phyloP scores from a whole-genome alignment of 2,888 invertebrate species.

The Plagodis pulveraria region DNA sequence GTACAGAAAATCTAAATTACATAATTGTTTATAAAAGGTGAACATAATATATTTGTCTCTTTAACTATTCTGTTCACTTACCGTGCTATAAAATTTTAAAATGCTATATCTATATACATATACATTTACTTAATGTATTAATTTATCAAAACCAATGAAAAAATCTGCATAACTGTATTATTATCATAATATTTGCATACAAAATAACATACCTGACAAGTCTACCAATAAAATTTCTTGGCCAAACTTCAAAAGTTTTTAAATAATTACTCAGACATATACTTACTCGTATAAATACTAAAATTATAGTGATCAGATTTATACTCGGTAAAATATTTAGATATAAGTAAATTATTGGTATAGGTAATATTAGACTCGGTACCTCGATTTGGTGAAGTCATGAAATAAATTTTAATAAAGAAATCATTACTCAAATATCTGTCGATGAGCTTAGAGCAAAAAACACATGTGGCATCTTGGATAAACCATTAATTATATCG shows the following conservation, averaged over 20 bases:
- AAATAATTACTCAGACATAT: background rate
- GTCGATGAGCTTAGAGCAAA: conserved; percentile 30
- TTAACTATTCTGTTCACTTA: conserved; percentile 26
- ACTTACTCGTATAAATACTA: background rate
- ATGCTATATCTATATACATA: conserved; percentile 30
- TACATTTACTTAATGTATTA: conserved; percentile 10
- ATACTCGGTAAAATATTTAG: background rate
- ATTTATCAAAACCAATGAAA: conserved; percentile 24
- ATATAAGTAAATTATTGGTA: background rate
- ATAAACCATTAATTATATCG: conserved; percentile 20
- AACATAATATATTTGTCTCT: conserved; percentile 2
- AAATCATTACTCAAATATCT: conserved; percentile 39
- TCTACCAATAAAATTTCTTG: no score
- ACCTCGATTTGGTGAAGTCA: conserved; percentile 44
- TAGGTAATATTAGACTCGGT: conserved; percentile 1
- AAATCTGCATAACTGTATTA: conserved; percentile 20
- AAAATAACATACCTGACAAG: conserved; percentile 8
- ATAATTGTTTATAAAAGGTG: conserved; percentile 11
- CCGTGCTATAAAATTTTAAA: conserved; percentile 27
- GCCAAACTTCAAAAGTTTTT: no score
- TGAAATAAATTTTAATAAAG: conserved; percentile 39
- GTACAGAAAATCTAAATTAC: no score
- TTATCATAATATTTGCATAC: conserved; percentile 23
- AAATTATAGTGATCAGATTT: conserved; percentile 7
- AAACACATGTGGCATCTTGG: conserved; percentile 30